Evolutionary conservation across 1,140 invertebrate genomes (phyloP).

Genomic region (Pantala flavescens): DNA sequence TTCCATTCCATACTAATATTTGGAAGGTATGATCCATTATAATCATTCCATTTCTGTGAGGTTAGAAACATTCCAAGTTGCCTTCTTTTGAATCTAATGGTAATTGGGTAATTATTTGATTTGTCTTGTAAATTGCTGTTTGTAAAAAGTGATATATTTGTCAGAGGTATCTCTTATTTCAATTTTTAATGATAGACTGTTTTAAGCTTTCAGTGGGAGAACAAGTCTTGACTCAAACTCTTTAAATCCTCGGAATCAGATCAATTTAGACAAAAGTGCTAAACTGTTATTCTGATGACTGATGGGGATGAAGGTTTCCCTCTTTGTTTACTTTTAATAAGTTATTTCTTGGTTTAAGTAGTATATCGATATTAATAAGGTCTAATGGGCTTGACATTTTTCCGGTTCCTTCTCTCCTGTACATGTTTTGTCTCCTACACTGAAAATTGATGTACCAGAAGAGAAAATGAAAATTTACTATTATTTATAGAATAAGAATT

Average conservation of each 20-base stretch:
- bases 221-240: conserved; percentile 1
- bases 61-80: neutral
- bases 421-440: neutral
- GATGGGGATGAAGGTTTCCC: neutral
- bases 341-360: neutral
- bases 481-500: neutral
- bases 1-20: neutral
- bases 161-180: neutral
- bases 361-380: too few relatives aligned
- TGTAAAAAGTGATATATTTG: too few relatives aligned
- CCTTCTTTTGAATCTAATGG: too few relatives aligned
- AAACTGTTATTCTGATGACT: neutral
- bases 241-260: neutral
- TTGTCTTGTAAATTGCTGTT: too few relatives aligned
- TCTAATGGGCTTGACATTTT: too few relatives aligned
- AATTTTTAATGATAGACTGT: neutral
- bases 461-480: neutral
- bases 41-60: neutral
- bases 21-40: neutral
- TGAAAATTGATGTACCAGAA: neutral
- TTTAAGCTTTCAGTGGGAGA: conserved; percentile 7
- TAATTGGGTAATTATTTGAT: too few relatives aligned
- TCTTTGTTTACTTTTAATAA: neutral
- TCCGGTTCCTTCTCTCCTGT: too few relatives aligned
- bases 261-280: neutral